A percentile compares a stretch with the other conserved stretches of the same genome.
These are phyloP conservation scores for Dicyrtoma fusca DNA, from an alignment of 2,888 invertebrate species.

Conservation along the genomic window DNA sequence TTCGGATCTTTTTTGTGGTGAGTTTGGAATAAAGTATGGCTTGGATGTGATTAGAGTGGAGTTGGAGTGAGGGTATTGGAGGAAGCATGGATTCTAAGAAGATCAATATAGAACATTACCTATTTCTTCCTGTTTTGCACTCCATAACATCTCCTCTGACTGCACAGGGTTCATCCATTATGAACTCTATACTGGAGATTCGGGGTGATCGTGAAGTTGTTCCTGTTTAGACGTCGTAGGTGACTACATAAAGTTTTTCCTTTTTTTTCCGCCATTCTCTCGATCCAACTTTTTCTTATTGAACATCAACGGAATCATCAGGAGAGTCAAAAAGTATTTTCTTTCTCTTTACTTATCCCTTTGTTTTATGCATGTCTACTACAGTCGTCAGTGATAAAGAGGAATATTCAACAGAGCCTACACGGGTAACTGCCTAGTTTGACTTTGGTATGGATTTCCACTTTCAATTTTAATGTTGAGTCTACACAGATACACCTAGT, in stretches of 20 bases:
- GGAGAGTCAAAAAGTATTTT: conserved; percentile 8
- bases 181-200: neutral
- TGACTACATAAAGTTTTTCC: neutral
- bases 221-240: neutral
- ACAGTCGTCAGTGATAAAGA: too few relatives aligned
- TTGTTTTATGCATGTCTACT: neutral
- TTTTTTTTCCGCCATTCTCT: neutral
- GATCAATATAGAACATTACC: conserved; percentile 5
- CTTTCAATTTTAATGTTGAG: too few relatives aligned
- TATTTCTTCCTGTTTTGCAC: neutral
- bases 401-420: too few relatives aligned
- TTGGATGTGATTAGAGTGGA: neutral
- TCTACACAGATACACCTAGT: too few relatives aligned
- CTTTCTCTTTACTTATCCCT: neutral
- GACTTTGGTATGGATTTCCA: too few relatives aligned
- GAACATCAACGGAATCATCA: too few relatives aligned
- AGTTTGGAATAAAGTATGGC: too few relatives aligned
- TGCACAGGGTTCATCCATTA: conserved; percentile 16
- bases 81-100: conserved; percentile 20
- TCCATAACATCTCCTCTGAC: neutral
- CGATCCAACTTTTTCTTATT: conserved; percentile 2
- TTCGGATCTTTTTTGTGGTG: neutral
- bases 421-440: too few relatives aligned
- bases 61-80: neutral
- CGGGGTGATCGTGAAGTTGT: neutral